Percentiles rank a stretch among this genome's conserved stretches.
Conservation (phyloP, 2,888 invertebrate genomes). For the Lithophane semibrunnea region DNA sequence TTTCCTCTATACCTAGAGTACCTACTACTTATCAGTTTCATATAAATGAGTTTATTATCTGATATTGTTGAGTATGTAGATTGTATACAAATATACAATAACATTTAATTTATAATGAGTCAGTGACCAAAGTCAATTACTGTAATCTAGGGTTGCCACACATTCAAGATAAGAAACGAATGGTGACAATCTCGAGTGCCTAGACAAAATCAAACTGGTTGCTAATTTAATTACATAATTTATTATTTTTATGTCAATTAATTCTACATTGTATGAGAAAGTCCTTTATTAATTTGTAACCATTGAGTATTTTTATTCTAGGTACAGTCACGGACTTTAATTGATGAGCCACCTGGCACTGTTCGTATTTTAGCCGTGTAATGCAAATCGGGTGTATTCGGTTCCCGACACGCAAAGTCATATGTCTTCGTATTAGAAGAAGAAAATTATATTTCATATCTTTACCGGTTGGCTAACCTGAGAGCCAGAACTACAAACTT, state of each 20-base stretch:
- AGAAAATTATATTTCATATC: no score
- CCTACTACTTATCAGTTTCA: constrained; percentile 4
- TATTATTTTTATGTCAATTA: no score
- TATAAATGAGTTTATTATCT: constrained; percentile 20
- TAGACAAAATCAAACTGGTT: neutral
- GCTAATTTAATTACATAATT: neutral
- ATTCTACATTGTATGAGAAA: neutral
- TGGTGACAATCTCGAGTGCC: neutral
- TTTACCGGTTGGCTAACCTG: no score
- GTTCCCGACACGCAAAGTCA: no score
- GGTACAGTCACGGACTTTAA: no score
- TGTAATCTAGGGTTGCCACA: neutral
- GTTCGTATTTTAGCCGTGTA: no score
- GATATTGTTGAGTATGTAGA: constrained; percentile 6
- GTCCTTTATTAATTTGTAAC: neutral
- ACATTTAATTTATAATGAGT: neutral
- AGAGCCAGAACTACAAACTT: no score
- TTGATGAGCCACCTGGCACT: no score
- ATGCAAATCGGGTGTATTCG: no score
- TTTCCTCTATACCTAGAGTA: neutral
- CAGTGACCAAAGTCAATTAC: neutral
- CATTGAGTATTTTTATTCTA: neutral
- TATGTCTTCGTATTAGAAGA: no score
- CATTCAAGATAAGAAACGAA: no score
- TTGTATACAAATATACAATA: constrained; percentile 1